Conservation (phyloP, 2,888 invertebrate genomes). For the Busseola fusca region DNA sequence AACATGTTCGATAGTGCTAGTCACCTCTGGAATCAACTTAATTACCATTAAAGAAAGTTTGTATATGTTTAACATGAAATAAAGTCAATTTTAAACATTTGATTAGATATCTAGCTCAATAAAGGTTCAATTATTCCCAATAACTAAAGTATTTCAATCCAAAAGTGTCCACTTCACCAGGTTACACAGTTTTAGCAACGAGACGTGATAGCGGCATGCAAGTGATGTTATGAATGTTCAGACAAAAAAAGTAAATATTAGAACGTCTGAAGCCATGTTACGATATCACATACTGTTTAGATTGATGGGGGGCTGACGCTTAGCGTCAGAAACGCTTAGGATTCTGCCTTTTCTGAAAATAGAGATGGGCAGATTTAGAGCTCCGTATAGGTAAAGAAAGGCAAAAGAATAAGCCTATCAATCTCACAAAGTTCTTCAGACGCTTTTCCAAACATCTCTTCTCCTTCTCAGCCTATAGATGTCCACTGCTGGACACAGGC, state of each 20-base stretch:
- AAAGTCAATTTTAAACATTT: too few relatives aligned
- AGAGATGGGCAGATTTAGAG: conserved; percentile 32
- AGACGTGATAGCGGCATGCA: conserved; percentile 30
- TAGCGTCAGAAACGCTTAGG: conserved; percentile 35
- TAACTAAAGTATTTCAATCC: not conserved
- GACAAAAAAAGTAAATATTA: conserved; percentile 1
- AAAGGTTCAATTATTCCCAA: not conserved
- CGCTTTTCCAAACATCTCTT: not conserved
- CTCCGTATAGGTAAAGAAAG: not conserved
- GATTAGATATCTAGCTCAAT: not conserved
- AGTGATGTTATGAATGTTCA: conserved; percentile 1
- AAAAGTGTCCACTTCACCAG: not conserved
- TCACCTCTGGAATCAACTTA: too few relatives aligned
- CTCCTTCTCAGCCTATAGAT: too few relatives aligned
- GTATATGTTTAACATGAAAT: too few relatives aligned
- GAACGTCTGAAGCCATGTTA: conserved; percentile 7
- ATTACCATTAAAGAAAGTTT: too few relatives aligned
- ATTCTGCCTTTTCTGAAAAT: conserved; percentile 50
- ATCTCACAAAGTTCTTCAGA: not conserved
- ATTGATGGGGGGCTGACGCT: conserved; percentile 8
- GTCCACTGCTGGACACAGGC: too few relatives aligned
- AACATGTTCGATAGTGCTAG: too few relatives aligned
- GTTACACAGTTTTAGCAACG: not conserved
- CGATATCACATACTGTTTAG: conserved; percentile 33
- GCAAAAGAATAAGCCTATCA: not conserved